These are phyloP conservation scores for Premnoplex brunnescens DNA, from an alignment of 2,797 vertebrate genomes.

Conservation along the genomic window DNA sequence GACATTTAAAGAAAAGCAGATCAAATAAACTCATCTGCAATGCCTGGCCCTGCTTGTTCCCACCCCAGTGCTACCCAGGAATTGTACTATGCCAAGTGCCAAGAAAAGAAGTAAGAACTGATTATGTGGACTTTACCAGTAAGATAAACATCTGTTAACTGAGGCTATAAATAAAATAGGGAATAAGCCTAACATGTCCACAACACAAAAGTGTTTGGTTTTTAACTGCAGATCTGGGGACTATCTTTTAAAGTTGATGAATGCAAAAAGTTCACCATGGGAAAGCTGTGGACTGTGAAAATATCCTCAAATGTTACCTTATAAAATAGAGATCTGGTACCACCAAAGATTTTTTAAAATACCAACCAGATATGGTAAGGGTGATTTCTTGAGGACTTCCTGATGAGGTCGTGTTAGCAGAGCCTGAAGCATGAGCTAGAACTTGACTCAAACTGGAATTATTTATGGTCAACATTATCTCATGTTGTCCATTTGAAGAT, in stretches of 20 bases:
- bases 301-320: neutral
- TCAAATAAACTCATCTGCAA: neutral
- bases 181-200: accelerated
- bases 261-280: neutral
- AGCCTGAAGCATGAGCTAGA: conserved; percentile 84
- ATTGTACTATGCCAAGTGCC: neutral
- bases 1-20: neutral
- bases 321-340: neutral
- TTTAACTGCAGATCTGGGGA: neutral
- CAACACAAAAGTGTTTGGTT: neutral
- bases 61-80: neutral
- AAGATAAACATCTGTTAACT: neutral
- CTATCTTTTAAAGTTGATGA: neutral
- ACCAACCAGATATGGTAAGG: conserved; percentile 94
- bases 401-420: conserved; percentile 70
- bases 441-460: conserved; percentile 93
- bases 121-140: neutral
- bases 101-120: neutral
- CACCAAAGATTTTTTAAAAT: neutral
- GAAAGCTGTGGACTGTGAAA: neutral
- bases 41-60: neutral
- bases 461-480: conserved; percentile 97
- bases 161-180: neutral
- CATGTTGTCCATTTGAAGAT: conserved; percentile 81
- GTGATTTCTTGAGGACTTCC: conserved; percentile 93